phyloP scores from a whole-genome alignment of 2,797 vertebrate species.

The Manis crassicaudata region DNA sequence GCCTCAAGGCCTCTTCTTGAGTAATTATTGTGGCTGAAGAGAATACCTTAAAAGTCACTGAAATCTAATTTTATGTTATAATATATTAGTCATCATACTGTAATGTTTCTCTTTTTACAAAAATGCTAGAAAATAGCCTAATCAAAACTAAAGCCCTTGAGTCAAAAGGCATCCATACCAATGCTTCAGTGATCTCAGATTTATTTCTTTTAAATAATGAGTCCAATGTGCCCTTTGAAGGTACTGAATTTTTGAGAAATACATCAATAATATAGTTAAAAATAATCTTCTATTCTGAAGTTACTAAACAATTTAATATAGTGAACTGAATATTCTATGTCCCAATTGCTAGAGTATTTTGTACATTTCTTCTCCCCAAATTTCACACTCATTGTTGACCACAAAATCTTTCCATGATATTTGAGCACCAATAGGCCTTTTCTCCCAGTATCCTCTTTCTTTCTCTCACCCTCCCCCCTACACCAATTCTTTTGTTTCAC shows the following conservation, averaged over 20 bases:
- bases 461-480: background rate
- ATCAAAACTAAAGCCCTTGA: background rate
- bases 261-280: background rate
- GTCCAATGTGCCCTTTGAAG: background rate
- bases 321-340: background rate
- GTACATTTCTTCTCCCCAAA: background rate
- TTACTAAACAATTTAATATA: constrained; percentile 5
- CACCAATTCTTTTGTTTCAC: background rate
- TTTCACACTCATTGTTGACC: constrained; percentile 30
- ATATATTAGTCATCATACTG: constrained; percentile 25
- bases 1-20: background rate
- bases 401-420: background rate
- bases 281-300: background rate
- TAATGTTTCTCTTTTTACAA: constrained; percentile 12
- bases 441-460: background rate
- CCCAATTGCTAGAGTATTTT: background rate
- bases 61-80: constrained; percentile 13
- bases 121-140: constrained; percentile 17
- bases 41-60: background rate
- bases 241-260: background rate
- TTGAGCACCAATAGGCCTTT: background rate
- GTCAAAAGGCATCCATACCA: background rate
- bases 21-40: background rate
- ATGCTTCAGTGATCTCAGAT: background rate
- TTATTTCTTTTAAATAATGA: background rate